Conservation (phyloP, 2,113 vertebrate species). For the Gobio gobio region DNA sequence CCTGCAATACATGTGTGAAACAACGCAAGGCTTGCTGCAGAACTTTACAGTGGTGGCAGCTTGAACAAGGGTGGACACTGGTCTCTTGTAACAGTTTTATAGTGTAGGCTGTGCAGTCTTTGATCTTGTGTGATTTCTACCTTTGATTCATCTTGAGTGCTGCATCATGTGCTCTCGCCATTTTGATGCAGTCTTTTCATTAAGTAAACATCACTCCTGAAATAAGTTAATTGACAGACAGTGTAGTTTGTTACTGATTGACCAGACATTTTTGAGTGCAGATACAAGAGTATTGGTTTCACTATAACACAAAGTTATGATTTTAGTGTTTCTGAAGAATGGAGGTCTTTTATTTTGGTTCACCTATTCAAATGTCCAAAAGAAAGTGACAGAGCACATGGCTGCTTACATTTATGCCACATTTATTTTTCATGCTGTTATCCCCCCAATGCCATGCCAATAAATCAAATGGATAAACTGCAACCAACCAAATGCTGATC, state of each 20-base stretch:
- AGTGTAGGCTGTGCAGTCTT: background rate
- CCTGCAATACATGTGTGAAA: background rate
- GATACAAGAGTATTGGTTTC: background rate
- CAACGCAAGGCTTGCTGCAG: background rate
- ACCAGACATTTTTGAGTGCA: background rate
- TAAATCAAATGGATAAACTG: background rate
- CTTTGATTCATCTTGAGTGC: background rate
- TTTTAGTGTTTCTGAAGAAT: background rate
- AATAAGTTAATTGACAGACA: background rate
- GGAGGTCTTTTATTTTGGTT: background rate
- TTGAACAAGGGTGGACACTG: background rate
- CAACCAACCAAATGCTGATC: background rate
- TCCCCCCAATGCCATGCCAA: background rate
- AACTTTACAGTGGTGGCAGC: background rate
- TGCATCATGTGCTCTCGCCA: background rate
- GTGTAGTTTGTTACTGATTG: slow-evolving; percentile 10
- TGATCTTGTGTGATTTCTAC: background rate
- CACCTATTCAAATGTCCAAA: background rate
- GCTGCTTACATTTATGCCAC: background rate
- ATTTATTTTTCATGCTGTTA: background rate
- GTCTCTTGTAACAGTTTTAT: slow-evolving; percentile 12
- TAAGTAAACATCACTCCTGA: background rate
- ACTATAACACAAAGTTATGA: background rate
- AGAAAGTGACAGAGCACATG: background rate
- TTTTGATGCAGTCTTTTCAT: background rate